Base-by-base conservation (phyloP, 64 coral and sea anemone genomes). In the Trachythela sp. region DNA sequence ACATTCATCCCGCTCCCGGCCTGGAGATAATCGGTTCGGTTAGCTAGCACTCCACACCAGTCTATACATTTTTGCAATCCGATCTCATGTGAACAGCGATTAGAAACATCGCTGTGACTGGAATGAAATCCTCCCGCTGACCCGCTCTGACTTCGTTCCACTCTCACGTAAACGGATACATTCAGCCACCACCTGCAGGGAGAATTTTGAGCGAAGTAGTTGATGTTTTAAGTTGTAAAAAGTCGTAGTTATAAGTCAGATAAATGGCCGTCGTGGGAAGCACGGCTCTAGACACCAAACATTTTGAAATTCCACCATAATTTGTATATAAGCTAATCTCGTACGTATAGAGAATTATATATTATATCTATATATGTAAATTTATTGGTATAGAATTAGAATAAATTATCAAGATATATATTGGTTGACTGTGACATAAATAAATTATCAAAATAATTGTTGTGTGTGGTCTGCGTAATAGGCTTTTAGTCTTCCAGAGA, bases 351-450 rank as follows among this genome's bases (percentile, higher is more conserved):
- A 64, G 56, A 64, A 26, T 64, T 64, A 64, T 64, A 64, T 64
- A n/a, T n/a, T 64, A 64, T 64, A 20, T 64, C 20, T 64, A 64
- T 64, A 45, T 64, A 64, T 64, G 56, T 64, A 64, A 64, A 64
- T 64, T 64, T 64, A 64, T 64, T 64, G 56, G 24, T 64, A 64
- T 64, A 64, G 13, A 64, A 24, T 64, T 64, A 64, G 56, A 64
- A n/a, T 64, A 64, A 64, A 64, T 64, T 64, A 64, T 64, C 13
- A 64, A 64, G 56, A 64, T 64, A 64, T 64, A n/a, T 64, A 64
- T 64, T 64, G 56, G 22, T 64, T 64, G 20, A n/a, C 56, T n/a
- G 15, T 64, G 56, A 64, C 56, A 64, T 18, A 64, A 64, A 64
- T 64, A 64, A 64, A 64, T 64, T 64, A 64, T 26, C 24, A 64